Percentiles rank a stretch among this genome's conserved stretches.
These are phyloP conservation scores for Cerceris rybyensis DNA, from an alignment of 2,888 invertebrate species.

Conservation along the genomic window DNA sequence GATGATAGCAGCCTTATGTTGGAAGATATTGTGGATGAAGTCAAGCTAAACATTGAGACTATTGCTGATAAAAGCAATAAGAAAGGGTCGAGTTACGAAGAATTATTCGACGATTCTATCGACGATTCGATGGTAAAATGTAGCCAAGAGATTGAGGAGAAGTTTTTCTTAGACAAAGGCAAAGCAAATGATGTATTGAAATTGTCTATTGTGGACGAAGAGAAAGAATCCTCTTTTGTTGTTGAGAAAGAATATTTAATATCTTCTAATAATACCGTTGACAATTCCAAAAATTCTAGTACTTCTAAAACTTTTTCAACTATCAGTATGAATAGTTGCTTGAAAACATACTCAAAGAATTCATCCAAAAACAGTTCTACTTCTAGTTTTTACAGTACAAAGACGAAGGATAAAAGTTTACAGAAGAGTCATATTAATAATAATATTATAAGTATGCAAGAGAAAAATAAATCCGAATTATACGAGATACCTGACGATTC, in stretches of 20 bases:
- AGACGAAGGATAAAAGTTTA: neutral
- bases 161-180: slow-evolving; percentile 50
- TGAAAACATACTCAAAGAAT: slow-evolving; percentile 57
- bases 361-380: slow-evolving; percentile 13
- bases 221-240: slow-evolving; percentile 9
- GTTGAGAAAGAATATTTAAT: slow-evolving; percentile 4
- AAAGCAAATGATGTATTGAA: slow-evolving; percentile 8
- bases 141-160: slow-evolving; percentile 73
- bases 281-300: slow-evolving; percentile 20
- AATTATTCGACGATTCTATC: slow-evolving; percentile 72
- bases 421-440: slow-evolving; percentile 23
- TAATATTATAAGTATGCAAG: slow-evolving; percentile 22
- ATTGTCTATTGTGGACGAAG: slow-evolving; percentile 5
- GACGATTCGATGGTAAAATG: slow-evolving; percentile 73
- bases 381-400: slow-evolving; percentile 1
- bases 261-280: slow-evolving; percentile 11
- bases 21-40: neutral
- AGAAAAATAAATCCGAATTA: slow-evolving; percentile 19
- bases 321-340: slow-evolving; percentile 5
- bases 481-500: slow-evolving; percentile 71
- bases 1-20: neutral
- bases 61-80: slow-evolving; percentile 16
- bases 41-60: slow-evolving; percentile 12
- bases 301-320: slow-evolving; percentile 17
- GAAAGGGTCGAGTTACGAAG: slow-evolving; percentile 60